Percentiles rank a stretch among this genome's conserved stretches.
Conservation (phyloP, 2,888 invertebrate genomes). For the Tigriopus californicus region DNA sequence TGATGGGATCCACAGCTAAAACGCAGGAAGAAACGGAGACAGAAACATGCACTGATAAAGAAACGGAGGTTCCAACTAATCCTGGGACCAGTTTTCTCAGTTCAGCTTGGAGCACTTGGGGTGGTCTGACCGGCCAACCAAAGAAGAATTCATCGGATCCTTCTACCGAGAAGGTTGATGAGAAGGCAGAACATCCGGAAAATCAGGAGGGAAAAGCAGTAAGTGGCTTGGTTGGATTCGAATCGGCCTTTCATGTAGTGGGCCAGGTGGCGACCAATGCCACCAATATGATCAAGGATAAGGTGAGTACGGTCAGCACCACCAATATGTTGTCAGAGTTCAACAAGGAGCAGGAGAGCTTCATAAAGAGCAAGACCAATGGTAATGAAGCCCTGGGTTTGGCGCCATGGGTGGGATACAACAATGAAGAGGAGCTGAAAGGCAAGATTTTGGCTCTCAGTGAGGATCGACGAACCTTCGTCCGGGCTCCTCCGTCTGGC, state of each 20-base stretch:
- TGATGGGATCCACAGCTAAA: background rate
- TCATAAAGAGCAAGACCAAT: slow-evolving; percentile 57
- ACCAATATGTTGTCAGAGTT: slow-evolving; percentile 41
- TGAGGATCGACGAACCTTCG: slow-evolving; percentile 89
- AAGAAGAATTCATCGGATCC: background rate
- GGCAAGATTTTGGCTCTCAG: slow-evolving; percentile 88
- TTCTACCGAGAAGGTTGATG: background rate
- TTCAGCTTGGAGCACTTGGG: background rate
- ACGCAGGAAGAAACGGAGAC: background rate
- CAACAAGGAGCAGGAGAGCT: slow-evolving; percentile 88
- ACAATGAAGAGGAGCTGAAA: slow-evolving; percentile 81
- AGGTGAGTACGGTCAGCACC: background rate
- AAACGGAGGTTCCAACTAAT: background rate
- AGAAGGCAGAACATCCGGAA: background rate
- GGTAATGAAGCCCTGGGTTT: slow-evolving; percentile 27
- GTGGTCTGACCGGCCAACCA: no score
- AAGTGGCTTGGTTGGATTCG: background rate
- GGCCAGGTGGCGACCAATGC: background rate
- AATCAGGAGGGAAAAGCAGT: background rate
- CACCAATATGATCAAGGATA: background rate
- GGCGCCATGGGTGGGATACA: slow-evolving; percentile 86
- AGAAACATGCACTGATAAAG: background rate
- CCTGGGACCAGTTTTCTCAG: background rate
- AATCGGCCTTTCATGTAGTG: background rate
- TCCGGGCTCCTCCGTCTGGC: slow-evolving; percentile 85